phyloP scores from a whole-genome alignment of 2,888 invertebrate species.

The Sipha maydis region DNA sequence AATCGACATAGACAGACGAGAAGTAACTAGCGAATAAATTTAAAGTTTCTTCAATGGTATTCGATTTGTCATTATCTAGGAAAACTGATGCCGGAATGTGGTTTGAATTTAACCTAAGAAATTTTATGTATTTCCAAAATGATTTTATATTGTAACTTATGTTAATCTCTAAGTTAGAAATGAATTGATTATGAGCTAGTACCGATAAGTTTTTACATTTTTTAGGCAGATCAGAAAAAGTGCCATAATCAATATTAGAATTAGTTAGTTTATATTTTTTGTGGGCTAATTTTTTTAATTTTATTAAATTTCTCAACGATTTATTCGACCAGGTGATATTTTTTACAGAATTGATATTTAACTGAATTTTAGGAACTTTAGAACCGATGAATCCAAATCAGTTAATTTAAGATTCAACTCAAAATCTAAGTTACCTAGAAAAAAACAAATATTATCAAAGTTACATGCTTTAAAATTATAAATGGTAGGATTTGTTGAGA shows the following conservation, averaged over 20 bases:
- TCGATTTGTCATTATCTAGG: conserved; percentile 9
- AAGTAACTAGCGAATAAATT: conserved; percentile 19
- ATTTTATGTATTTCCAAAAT: conserved; percentile 36
- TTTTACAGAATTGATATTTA: neutral
- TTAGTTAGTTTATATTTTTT: conserved; percentile 25
- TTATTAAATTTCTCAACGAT: conserved; percentile 12
- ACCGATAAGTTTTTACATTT: conserved; percentile 16
- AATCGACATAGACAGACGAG: neutral
- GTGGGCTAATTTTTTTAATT: conserved; percentile 1
- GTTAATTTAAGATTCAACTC: neutral
- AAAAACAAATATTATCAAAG: neutral
- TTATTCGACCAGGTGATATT: conserved; percentile 4
- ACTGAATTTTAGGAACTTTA: conserved; percentile 4
- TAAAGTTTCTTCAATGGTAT: neutral
- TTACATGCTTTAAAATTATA: conserved; percentile 20
- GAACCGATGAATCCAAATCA: neutral
- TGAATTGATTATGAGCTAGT: conserved; percentile 4
- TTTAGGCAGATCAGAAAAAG: conserved; percentile 21
- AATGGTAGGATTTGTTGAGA: neutral
- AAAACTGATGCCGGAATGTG: neutral
- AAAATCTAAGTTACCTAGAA: neutral
- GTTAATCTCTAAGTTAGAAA: conserved; percentile 13
- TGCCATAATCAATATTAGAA: conserved; percentile 18
- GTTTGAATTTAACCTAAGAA: conserved; percentile 7
- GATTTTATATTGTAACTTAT: conserved; percentile 6